These are phyloP conservation scores for Manis crassicaudata DNA, from an alignment of 2,797 vertebrate species.

Conservation along the genomic window DNA sequence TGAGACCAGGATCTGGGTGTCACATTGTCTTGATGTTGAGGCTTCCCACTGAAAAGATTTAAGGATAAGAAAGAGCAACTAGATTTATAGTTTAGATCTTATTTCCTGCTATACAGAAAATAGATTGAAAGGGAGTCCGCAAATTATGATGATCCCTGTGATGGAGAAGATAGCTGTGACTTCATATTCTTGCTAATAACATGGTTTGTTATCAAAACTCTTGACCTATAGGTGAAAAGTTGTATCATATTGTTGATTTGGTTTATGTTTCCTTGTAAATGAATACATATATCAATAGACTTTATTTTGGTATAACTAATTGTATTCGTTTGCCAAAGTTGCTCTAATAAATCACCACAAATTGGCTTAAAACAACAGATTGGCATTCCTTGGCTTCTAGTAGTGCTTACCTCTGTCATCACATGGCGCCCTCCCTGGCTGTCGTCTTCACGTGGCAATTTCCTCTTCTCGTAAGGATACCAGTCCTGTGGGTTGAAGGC, in stretches of 20 bases:
- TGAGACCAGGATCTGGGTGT: neutral
- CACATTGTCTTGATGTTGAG: neutral
- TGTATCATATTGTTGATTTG: neutral
- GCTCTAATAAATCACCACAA: neutral
- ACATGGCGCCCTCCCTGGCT: neutral
- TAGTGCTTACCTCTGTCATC: neutral
- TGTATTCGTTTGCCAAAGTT: neutral
- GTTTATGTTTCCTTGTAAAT: slow-evolving; percentile 2
- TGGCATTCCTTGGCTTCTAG: neutral
- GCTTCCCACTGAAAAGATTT: neutral
- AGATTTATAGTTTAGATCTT: neutral
- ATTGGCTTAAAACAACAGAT: neutral
- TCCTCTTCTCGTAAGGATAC: neutral
- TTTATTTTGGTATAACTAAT: neutral
- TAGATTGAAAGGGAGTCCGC: neutral
- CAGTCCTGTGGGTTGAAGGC: neutral
- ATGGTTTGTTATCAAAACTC: neutral
- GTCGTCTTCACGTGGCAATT: neutral
- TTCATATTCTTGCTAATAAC: neutral
- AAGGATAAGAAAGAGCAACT: neutral
- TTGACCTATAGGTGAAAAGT: neutral
- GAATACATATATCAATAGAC: neutral
- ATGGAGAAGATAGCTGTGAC: neutral
- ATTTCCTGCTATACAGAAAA: neutral
- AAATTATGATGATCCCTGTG: neutral